Evolutionary conservation across 2,797 vertebrate species (phyloP).

Genomic region (Enteromius afrohamiltoni): DNA sequence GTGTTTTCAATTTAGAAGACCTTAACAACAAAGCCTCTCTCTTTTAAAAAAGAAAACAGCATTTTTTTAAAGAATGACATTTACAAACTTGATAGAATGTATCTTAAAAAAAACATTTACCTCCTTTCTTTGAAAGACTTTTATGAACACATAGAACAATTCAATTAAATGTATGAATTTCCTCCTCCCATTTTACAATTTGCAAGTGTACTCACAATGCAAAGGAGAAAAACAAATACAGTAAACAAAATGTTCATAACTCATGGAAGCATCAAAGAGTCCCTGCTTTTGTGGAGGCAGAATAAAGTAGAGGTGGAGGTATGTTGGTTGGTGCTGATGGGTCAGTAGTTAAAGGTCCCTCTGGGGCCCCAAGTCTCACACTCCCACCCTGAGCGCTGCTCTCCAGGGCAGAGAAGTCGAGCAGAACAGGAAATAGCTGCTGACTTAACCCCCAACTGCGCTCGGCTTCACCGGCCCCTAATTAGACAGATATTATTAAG

Average conservation of each 20-base stretch:
- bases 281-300: conserved; percentile 43
- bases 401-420: conserved; percentile 58
- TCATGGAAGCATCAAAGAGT: background rate
- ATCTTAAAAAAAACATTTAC: background rate
- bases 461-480: conserved; percentile 6
- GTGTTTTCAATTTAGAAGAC: background rate
- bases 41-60: background rate
- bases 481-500: conserved; percentile 43
- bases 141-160: background rate
- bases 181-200: background rate
- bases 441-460: conserved; percentile 30
- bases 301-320: conserved; percentile 60
- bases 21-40: background rate
- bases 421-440: conserved; percentile 59
- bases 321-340: conserved; percentile 49
- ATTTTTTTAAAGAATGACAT: background rate
- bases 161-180: background rate
- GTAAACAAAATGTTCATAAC: conserved; percentile 4
- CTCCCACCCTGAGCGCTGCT: conserved; percentile 61
- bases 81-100: background rate
- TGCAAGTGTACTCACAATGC: background rate
- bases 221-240: conserved; percentile 2
- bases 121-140: background rate
- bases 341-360: conserved; percentile 61
- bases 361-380: conserved; percentile 61